Evolutionary conservation across 2,797 vertebrate genomes (phyloP).

Genomic region (Dermochelys coriacea): DNA sequence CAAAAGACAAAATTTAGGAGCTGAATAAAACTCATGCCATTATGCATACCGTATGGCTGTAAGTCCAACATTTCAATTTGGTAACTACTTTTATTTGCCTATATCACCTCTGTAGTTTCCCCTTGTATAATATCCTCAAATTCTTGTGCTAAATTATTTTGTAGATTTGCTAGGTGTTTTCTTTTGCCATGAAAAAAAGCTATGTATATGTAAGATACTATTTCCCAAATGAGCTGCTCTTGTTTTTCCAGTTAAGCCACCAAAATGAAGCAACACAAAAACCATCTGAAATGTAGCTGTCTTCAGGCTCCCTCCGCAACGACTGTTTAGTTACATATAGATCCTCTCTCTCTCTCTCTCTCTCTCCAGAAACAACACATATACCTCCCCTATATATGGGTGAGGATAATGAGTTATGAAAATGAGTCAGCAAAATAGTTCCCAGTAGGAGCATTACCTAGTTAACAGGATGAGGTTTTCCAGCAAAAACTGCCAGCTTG

Average conservation of each 20-base stretch:
- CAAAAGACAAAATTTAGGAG: neutral
- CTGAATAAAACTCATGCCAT: neutral
- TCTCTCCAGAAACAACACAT: neutral
- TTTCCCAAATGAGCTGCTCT: slow-evolving; percentile 1
- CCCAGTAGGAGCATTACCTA: neutral
- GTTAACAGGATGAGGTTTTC: neutral
- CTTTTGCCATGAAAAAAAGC: slow-evolving; percentile 40
- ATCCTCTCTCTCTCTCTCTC: neutral
- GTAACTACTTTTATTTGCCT: neutral
- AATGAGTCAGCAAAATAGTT: neutral
- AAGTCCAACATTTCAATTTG: neutral
- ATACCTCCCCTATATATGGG: neutral
- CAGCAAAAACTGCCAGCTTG: neutral
- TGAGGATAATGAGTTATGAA: neutral
- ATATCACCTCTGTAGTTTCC: neutral
- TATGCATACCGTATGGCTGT: neutral
- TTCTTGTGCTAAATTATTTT: neutral
- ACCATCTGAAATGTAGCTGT: neutral
- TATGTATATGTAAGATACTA: neutral
- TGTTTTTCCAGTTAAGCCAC: neutral
- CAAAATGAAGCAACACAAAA: slow-evolving; percentile 25
- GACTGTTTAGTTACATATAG: neutral
- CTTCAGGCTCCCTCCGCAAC: neutral
- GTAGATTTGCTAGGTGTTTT: neutral
- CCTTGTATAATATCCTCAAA: neutral